Base-by-base conservation (phyloP, 1,140 invertebrate species). In the Vanessa tameamea region DNA sequence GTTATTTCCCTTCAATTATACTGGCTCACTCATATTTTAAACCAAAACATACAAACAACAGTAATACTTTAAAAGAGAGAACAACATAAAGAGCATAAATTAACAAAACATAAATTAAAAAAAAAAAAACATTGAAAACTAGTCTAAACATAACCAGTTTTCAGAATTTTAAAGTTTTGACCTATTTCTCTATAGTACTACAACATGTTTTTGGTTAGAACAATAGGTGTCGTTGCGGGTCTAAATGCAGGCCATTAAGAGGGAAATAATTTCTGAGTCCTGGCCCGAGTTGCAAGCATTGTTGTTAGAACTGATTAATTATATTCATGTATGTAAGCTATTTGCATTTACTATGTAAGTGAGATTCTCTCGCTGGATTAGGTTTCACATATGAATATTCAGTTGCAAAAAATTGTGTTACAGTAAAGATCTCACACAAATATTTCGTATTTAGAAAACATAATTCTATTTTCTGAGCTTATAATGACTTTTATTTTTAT, bases 181-280 rank as follows among this genome's bases (percentile, higher is more conserved):
- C 37, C 55, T 43, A 68, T 71, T 43, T 20, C 14, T n/a, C 2
- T 68, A 61, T 12, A 23, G 37, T 9, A 71, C 77, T 16, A 50
- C 59, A 68, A 69, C 77, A 64, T 77, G 72, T 65, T 77, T 66
- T 66, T 70, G 67, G 51, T 75, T 64, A 77, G 66, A 81, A 84
- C 81, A 84, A 84, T 84, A 78, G 81, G 77, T 80, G 81, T 80
- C 76, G 72, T 76, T 72, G 75, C 71, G 78, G 78, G 75, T 74
- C 68, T 81, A 79, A 82, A 73, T 78, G 74, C 75, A 69, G 64
- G 75, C 75, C 70, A 81, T 81, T 82, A 82, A 80, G 75, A 73
- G 68, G 66, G 73, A 75, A 73, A 82, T 82, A 84, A 82, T 80
- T 82, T 69, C 76, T 67, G 76, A 72, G 67, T 53, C 70, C 69